These are phyloP conservation scores for Drosophila borborema DNA, from an alignment of 2,888 invertebrate genomes.

Conservation along the genomic window DNA sequence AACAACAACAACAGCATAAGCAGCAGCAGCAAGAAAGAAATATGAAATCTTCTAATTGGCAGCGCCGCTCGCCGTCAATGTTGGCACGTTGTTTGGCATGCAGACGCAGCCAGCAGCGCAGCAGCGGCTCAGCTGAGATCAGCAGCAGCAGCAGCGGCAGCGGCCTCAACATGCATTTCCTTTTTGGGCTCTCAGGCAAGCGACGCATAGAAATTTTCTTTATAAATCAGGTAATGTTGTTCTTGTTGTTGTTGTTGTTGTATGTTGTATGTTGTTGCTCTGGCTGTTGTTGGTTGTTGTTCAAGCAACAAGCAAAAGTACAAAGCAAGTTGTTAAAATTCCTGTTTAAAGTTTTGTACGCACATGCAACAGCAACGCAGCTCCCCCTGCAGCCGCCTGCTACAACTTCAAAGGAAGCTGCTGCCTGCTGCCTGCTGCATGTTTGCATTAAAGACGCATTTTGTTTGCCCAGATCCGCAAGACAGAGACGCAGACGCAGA, in stretches of 20 bases:
- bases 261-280: slow-evolving; percentile 54
- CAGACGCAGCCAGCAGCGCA: slow-evolving; percentile 39
- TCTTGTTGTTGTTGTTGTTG: slow-evolving; percentile 40
- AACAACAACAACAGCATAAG: slow-evolving; percentile 5
- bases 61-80: slow-evolving; percentile 57
- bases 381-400: slow-evolving; percentile 6
- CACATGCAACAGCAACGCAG: slow-evolving; percentile 68
- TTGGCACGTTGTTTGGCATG: slow-evolving; percentile 77
- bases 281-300: slow-evolving; percentile 39
- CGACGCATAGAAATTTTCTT: slow-evolving; percentile 75
- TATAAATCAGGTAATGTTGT: slow-evolving; percentile 70
- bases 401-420: slow-evolving; percentile 77
- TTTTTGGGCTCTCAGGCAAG: slow-evolving; percentile 66
- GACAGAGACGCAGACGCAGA: slow-evolving; percentile 43
- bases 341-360: slow-evolving; percentile 81
- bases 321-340: slow-evolving; percentile 81
- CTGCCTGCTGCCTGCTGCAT: slow-evolving; percentile 67
- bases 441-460: slow-evolving; percentile 80
- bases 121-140: slow-evolving; percentile 22
- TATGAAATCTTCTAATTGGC: slow-evolving; percentile 78
- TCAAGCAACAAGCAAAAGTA: slow-evolving; percentile 70
- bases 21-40: slow-evolving; percentile 46
- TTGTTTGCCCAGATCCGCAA: slow-evolving; percentile 71
- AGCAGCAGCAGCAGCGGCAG: slow-evolving; percentile 4
- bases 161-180: slow-evolving; percentile 74